Evolutionary conservation across 2,888 invertebrate species (phyloP), one percentile per base, ranked within the genome.

Genomic region (Plusia festucae): DNA sequence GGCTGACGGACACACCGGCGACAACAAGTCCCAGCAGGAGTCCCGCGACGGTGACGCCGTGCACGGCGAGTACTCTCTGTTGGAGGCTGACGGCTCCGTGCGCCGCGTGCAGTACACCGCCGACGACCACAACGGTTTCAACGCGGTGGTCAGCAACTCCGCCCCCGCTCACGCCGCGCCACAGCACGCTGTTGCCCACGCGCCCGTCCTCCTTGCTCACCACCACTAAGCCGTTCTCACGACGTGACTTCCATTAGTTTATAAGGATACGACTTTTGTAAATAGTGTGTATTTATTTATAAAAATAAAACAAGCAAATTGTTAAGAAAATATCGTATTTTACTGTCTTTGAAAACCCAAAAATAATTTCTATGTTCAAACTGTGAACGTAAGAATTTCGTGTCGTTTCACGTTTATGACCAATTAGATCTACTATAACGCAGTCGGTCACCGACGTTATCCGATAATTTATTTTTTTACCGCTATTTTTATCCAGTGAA

Each of bases 1-100:
- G 13, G 93, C 95, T 65, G 96, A 96, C 77, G 92, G 92, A 30
- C 96, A 96, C 85, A 94, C 95, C 76, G 96, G 96, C 40, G 96
- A 96, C 91, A 95, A 96, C 89, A 96, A 96, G 91, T 95, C 95
- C 73, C 96, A 96, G 86, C 90, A 93, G 56, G 96, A 96, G 89
- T 91, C 92, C 85, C 93, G 95, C 81, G 95, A 96, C 88, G 96
- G 96, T 6, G 96, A 96, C 83, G 95, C 93, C 59, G 96, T 97
- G 75, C 95, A 96, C 83, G 96, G 96, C 68, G 87, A 88, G 81
- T 93, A 93, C 90, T 88, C 91, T 15, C 87, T 93, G 61, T 60
- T 90, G 58, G 93, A 93, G 85, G 94, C 95, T 65, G 95, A 96
- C 81, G 95, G 95, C 80, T 95, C 95, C 81, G 89, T 94, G 70